Conservation (phyloP, 2,888 invertebrate genomes). For the Ectemnius lituratus region DNA sequence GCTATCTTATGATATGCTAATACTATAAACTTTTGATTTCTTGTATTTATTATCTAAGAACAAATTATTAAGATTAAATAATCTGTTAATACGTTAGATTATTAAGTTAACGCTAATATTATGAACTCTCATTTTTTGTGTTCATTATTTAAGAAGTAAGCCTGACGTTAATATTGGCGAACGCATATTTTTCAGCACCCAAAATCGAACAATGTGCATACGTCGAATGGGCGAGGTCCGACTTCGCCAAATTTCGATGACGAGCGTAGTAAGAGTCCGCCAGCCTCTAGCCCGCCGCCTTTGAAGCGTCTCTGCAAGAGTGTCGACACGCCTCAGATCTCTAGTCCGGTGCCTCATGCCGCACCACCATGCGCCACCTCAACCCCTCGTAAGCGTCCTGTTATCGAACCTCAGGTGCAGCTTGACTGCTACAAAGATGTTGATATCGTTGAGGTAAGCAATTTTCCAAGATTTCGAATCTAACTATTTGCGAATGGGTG, state of each 20-base stretch:
- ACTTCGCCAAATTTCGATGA: constrained; percentile 76
- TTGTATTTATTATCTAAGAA: too few relatives aligned
- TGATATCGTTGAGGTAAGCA: constrained; percentile 75
- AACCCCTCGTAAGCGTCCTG: constrained; percentile 74
- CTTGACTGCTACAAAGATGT: constrained; percentile 77
- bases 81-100: too few relatives aligned
- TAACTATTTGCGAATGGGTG: too few relatives aligned
- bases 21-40: too few relatives aligned
- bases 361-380: constrained; percentile 69
- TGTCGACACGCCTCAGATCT: constrained; percentile 77
- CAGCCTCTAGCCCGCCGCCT: constrained; percentile 76
- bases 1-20: too few relatives aligned
- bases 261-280: constrained; percentile 75
- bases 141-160: constrained; percentile 3
- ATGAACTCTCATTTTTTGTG: not conserved
- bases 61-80: too few relatives aligned
- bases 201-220: constrained; percentile 74
- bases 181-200: constrained; percentile 66
- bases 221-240: constrained; percentile 75
- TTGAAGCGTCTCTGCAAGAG: constrained; percentile 77
- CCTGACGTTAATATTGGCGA: not conserved
- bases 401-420: constrained; percentile 77
- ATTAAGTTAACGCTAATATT: too few relatives aligned
- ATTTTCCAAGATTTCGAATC: too few relatives aligned
- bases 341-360: constrained; percentile 74